phyloP scores from a whole-genome alignment of 2,113 vertebrate species.

The Entelurus aequoreus region DNA sequence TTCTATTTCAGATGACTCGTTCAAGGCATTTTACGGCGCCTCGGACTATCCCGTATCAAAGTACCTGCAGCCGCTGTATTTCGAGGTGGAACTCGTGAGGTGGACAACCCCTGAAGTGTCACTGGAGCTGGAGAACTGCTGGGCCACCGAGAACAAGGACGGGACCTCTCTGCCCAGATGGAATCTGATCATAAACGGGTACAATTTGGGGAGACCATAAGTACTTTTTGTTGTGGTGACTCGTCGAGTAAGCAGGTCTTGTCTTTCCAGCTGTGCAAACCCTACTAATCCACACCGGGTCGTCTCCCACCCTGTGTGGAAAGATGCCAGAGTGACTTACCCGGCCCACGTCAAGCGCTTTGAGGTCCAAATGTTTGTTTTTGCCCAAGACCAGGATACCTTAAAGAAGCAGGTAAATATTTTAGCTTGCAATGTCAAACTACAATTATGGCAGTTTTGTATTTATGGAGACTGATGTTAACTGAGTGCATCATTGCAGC shows the following conservation, averaged over 20 bases:
- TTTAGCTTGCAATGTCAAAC: background rate
- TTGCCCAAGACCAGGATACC: conserved; percentile 31
- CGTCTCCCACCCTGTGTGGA: conserved; percentile 49
- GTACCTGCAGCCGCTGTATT: conserved; percentile 61
- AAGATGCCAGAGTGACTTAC: conserved; percentile 45
- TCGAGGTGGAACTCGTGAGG: conserved; percentile 61
- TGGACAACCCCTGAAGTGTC: conserved; percentile 43
- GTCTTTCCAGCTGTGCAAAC: conserved; percentile 57
- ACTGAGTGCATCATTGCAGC: conserved; percentile 27
- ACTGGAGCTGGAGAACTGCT: conserved; percentile 66
- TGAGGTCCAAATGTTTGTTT: conserved; percentile 66
- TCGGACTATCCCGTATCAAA: conserved; percentile 50
- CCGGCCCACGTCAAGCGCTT: conserved; percentile 66
- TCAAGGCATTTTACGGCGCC: conserved; percentile 33
- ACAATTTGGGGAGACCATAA: background rate
- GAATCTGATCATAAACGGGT: conserved; percentile 68
- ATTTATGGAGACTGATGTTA: background rate
- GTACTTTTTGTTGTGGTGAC: background rate
- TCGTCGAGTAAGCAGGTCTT: background rate
- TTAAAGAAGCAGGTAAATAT: conserved; percentile 46
- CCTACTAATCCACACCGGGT: conserved; percentile 41
- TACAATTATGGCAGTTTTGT: no score
- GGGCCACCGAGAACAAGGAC: conserved; percentile 54
- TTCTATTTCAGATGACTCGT: conserved; percentile 49
- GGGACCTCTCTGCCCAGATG: conserved; percentile 52